These are phyloP conservation scores for Eulithis prunata DNA, from an alignment of 2,888 invertebrate genomes.

Conservation along the genomic window DNA sequence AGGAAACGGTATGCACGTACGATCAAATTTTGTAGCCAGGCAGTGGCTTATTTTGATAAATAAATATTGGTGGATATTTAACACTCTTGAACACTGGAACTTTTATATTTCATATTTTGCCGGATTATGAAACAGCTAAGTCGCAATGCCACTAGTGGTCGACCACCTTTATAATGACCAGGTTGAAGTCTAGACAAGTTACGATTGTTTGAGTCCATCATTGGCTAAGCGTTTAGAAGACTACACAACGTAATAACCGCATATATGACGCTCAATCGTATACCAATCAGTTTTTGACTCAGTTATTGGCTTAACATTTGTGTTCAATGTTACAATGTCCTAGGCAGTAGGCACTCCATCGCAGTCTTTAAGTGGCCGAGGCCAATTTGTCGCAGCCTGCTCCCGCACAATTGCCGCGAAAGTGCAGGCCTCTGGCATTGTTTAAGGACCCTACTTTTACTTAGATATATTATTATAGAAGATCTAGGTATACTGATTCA, in stretches of 20 bases:
- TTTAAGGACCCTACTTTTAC: conserved; percentile 19
- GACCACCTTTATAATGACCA: too few relatives aligned
- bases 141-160: too few relatives aligned
- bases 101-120: too few relatives aligned
- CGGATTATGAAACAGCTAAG: too few relatives aligned
- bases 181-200: too few relatives aligned
- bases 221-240: too few relatives aligned
- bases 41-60: too few relatives aligned
- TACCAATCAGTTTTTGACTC: conserved; percentile 8
- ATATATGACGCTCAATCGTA: too few relatives aligned
- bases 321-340: conserved; percentile 8
- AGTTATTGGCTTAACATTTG: neutral
- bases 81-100: too few relatives aligned
- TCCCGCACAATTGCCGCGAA: conserved; percentile 27
- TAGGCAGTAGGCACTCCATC: conserved; percentile 44
- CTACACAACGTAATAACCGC: too few relatives aligned
- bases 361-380: conserved; percentile 59
- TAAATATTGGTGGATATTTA: too few relatives aligned
- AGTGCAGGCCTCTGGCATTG: conserved; percentile 25
- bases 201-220: too few relatives aligned
- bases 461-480: neutral
- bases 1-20: neutral
- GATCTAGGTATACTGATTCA: neutral
- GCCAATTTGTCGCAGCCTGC: conserved; percentile 62
- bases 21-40: neutral